Evolutionary conservation across 2,113 vertebrate genomes (phyloP).

Genomic region (chimpanzee (Pan troglodytes)): NHGRI_mPanTro3-v2.1_pri NC_072408.2:18497501-18498000

Average conservation of each 20-base stretch:
- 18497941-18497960: too few relatives aligned
- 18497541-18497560: too few relatives aligned
- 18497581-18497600: fast-evolving
- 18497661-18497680: too few relatives aligned
- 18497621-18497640: neutral
- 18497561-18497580: neutral
- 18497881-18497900: too few relatives aligned
- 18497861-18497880: neutral
- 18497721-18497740: neutral
- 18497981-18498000: too few relatives aligned
- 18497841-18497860: neutral
- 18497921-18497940: neutral
- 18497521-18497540: neutral
- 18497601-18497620: neutral
- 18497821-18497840: fast-evolving
- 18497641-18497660: too few relatives aligned
- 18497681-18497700: neutral
- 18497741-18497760: neutral
- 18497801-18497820: neutral
- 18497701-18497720: neutral
- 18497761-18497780: fast-evolving
- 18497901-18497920: neutral
- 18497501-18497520: too few relatives aligned
- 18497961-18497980: too few relatives aligned
- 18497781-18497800: neutral